Percentiles rank a stretch among this genome's conserved stretches.
Conservation (phyloP, 2,797 vertebrate genomes). For the Amblyraja radiata region DNA sequence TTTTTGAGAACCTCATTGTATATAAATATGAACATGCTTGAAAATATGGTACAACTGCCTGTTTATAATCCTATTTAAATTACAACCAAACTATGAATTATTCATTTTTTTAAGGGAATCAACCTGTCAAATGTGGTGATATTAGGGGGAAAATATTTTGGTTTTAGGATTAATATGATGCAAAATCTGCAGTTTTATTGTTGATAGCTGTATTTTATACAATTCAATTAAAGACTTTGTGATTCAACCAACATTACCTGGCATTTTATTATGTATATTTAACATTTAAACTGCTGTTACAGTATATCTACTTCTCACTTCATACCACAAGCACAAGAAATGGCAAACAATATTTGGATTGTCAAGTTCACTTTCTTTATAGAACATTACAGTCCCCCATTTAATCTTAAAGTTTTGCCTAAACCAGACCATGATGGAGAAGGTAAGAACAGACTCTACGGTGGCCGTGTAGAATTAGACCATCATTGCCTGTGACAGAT, state of each 20-base stretch:
- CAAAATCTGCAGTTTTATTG: not conserved
- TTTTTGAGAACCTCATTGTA: not conserved
- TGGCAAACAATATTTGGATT: not conserved
- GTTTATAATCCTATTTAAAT: not conserved
- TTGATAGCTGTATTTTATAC: not conserved
- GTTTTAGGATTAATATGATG: not conserved
- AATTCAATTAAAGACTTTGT: not conserved
- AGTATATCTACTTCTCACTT: not conserved
- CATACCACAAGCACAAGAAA: not conserved
- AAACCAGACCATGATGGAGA: too few species aligned
- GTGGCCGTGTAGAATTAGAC: too few species aligned
- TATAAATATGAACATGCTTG: not conserved
- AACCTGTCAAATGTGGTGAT: not conserved
- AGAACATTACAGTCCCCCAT: not conserved
- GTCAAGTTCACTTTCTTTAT: not conserved
- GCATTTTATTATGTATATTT: not conserved
- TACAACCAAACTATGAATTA: not conserved
- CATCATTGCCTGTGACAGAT: too few species aligned
- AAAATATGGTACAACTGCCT: not conserved
- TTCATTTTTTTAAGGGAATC: not conserved
- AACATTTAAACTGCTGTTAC: not conserved
- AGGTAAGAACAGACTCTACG: too few species aligned
- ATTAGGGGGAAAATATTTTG: not conserved
- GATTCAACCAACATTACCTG: not conserved
- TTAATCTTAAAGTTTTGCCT: not conserved